Base-by-base conservation (phyloP, 2,888 invertebrate genomes). In the Pterobdella sp. region DNA sequence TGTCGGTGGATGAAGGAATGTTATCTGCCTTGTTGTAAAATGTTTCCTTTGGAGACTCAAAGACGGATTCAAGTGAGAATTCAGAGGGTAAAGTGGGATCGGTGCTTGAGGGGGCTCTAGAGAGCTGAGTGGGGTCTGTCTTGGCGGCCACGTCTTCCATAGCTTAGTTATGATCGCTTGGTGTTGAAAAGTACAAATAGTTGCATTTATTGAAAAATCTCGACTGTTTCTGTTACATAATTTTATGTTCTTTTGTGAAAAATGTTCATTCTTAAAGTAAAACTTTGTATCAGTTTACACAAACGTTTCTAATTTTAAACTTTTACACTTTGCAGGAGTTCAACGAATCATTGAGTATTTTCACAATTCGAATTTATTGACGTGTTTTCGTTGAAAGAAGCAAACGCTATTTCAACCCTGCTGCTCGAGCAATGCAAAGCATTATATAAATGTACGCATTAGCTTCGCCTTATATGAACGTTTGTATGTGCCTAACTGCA, bases 351-450 rank as follows among this genome's bases (percentile, higher is more conserved):
- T 42, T 42, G 42, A 18, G 10, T 42, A 18, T 7, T 42, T 42
- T 42, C 18, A 7, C 42, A 18, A 42, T 42, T 7, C 18, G 42
- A 18, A 56, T 56, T n/a, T 56, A 56, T 26, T 56, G 60, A 56
- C 60, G 60, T 4, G 26, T 56, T 56, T 56, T 56, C 60, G 60
- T 56, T 56, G 60, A 56, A 56, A 56, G 60, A 56, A 56, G 60
- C 60, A 4, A 56, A 56, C 26, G 60, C 60, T 56, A 56, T 56
- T 56, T 56, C 60, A 56, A 56, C 60, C 60, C n/a, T 56, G 60
- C 60, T 56, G 60, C 60, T 56, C 60, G n/a, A 56, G 60, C 60
- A 56, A 56, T 56, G 60, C 60, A 56, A 56, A 26, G 60, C 60
- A 56, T 56, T 56, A 56, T 56, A n/a, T 56, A 26, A 26, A 56